phyloP scores from a whole-genome alignment of 2,113 vertebrate genomes.

The Xiphias gladius region DNA sequence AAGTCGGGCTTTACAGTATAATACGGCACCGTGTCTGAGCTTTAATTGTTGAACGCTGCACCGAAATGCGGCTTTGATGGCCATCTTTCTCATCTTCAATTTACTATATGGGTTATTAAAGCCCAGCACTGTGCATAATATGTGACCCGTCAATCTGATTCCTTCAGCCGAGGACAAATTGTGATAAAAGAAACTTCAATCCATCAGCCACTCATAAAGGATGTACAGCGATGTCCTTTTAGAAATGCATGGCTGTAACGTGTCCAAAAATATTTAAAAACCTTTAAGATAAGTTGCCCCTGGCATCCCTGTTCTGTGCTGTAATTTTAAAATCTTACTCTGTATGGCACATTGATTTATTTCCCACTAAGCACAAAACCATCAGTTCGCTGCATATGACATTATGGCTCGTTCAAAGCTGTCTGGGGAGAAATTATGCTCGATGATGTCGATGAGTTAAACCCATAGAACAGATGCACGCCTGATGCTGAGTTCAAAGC shows the following conservation, averaged over 20 bases:
- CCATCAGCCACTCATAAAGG: constrained; percentile 23
- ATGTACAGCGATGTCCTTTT: neutral
- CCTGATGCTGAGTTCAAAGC: constrained; percentile 60
- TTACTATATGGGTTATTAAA: constrained; percentile 34
- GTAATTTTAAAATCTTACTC: constrained; percentile 20
- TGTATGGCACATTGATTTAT: constrained; percentile 53
- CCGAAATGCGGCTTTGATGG: constrained; percentile 37
- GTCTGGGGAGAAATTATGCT: constrained; percentile 71
- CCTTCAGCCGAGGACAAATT: constrained; percentile 33
- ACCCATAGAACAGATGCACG: constrained; percentile 65
- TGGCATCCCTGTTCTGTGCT: constrained; percentile 4
- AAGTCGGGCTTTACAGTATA: constrained; percentile 11
- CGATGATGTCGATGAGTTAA: constrained; percentile 63
- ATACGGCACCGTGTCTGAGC: neutral
- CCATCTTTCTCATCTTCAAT: constrained; percentile 23
- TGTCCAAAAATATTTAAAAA: constrained; percentile 19
- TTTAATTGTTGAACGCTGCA: neutral
- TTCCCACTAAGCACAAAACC: constrained; percentile 46
- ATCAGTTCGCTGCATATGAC: constrained; percentile 56
- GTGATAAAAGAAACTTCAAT: constrained; percentile 27
- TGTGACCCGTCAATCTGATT: constrained; percentile 41
- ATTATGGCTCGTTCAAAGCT: constrained; percentile 64
- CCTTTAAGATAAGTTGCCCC: constrained; percentile 10
- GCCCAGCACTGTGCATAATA: neutral
- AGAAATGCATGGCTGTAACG: constrained; percentile 9